Evolutionary conservation across 53 echinoderm and acorn worm species (phyloP), one percentile per base, ranked within the genome.

Genomic region (Hippasteria phrygiana): DNA sequence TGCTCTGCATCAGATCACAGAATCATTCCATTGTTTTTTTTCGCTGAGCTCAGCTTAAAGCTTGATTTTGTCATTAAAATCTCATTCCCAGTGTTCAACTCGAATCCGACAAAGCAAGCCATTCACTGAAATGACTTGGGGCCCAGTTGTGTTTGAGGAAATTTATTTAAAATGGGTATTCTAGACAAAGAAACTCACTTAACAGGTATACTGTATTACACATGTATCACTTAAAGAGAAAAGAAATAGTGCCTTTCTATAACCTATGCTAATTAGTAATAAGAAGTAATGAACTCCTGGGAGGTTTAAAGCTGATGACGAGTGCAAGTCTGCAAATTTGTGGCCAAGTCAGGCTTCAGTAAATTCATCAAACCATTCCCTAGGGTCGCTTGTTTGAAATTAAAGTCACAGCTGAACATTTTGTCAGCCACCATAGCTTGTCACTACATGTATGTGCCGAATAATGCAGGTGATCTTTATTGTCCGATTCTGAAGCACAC

Each of bases 191-290:
- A 75, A 75, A 47, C 10, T 75, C 50, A 28, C 34, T 39, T 75
- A 75, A 75, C 20, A 50, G 75, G 75, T 75, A 75, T 47, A 48
- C 40, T 4, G 50, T 75, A 14, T 75, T 48, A 48, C 75, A 31
- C 14, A 50, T 75, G 47, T 50, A 75, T 75, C 32, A 72, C 41
- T 18, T 35, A 41, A 41, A 41, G 3, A n/a, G 13, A 14, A 72
- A 72, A 72, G 72, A 72, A 66, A 42, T 18, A 34, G 70, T 70
- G 37, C 72, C 35, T 35, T 72, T 59, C 22, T 39, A 35, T 14
- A 40, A 72, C 72, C 72, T 72, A 72, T 72, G 17, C 72, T 72
- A 72, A 72, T 39, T 72, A 72, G 42, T 72, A 72, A 40, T 41
- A 72, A 9, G 72, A 40, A 72, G 22, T 20, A 41, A 22, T 18